Percentiles rank a stretch among this genome's conserved stretches.
phyloP scores from a whole-genome alignment of 2,888 invertebrate genomes.

The Meliscaeva auricollis region DNA sequence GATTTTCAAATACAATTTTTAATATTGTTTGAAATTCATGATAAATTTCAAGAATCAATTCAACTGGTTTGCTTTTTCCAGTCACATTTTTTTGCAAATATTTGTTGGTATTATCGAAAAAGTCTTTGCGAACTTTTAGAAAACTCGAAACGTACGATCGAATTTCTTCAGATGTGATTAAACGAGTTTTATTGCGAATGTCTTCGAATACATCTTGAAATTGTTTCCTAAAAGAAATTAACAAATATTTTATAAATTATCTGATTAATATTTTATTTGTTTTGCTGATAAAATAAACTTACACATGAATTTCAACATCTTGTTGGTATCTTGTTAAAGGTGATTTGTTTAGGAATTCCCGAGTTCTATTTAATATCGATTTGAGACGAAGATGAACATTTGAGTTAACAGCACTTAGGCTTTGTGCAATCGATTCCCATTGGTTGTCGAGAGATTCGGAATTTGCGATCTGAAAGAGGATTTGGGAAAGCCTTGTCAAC shows the following conservation, averaged over 20 bases:
- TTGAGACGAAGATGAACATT: neutral
- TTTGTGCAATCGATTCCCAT: neutral
- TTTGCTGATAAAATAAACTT: slow-evolving; percentile 3
- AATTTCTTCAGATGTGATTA: slow-evolving; percentile 2
- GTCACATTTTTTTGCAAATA: slow-evolving; percentile 4
- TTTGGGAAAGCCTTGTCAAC: too few species aligned
- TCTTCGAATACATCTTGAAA: slow-evolving; percentile 22
- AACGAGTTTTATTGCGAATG: neutral
- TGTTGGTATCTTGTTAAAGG: slow-evolving; percentile 13
- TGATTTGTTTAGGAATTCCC: slow-evolving; percentile 16
- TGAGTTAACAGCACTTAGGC: neutral
- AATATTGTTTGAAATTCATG: neutral
- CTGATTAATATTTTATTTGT: neutral
- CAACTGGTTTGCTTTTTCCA: neutral
- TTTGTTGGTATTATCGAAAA: slow-evolving; percentile 6
- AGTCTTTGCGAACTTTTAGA: slow-evolving; percentile 4
- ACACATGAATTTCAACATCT: slow-evolving; percentile 26
- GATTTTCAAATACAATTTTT: neutral
- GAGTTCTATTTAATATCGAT: neutral
- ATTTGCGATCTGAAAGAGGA: slow-evolving; percentile 2
- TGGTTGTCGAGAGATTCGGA: neutral
- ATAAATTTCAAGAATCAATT: neutral
- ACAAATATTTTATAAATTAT: neutral
- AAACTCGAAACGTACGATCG: neutral
- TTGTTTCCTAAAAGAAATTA: slow-evolving; percentile 28